Conservation (phyloP, 2,113 vertebrate genomes). For the Orcinus orca region DNA sequence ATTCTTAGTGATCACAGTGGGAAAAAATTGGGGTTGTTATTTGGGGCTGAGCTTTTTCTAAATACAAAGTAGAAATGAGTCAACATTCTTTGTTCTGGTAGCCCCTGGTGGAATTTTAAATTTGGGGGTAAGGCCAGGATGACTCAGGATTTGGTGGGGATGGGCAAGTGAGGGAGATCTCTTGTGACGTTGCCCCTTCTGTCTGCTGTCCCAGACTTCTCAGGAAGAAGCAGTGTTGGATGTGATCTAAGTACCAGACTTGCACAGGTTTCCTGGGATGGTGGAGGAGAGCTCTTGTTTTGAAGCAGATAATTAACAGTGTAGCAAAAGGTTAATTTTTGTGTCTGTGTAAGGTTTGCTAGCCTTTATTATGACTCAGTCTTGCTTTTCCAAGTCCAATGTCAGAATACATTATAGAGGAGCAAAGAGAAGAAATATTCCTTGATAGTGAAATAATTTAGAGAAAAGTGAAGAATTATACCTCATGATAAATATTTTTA, state of each 20-base stretch:
- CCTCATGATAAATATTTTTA: not conserved
- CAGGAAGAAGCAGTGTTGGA: not conserved
- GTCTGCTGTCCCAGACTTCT: not conserved
- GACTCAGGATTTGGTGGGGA: not conserved
- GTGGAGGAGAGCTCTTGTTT: not conserved
- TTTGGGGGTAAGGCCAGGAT: not conserved
- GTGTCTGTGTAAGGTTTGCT: not conserved
- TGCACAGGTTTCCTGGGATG: not conserved
- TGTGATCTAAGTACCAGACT: not conserved
- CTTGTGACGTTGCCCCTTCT: not conserved
- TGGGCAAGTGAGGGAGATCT: not conserved
- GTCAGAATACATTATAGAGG: not conserved
- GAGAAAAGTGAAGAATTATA: not conserved
- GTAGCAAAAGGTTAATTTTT: not conserved
- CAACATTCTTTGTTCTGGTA: not conserved
- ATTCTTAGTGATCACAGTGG: not conserved
- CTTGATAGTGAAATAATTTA: not conserved
- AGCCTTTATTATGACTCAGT: not conserved
- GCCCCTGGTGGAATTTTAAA: not conserved
- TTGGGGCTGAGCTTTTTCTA: not conserved
- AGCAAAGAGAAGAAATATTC: not conserved
- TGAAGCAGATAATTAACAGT: not conserved
- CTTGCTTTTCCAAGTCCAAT: not conserved
- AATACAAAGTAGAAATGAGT: not conserved
- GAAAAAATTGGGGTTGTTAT: not conserved